Conservation (phyloP, 2,888 invertebrate genomes). For the Euzetes globulus region DNA sequence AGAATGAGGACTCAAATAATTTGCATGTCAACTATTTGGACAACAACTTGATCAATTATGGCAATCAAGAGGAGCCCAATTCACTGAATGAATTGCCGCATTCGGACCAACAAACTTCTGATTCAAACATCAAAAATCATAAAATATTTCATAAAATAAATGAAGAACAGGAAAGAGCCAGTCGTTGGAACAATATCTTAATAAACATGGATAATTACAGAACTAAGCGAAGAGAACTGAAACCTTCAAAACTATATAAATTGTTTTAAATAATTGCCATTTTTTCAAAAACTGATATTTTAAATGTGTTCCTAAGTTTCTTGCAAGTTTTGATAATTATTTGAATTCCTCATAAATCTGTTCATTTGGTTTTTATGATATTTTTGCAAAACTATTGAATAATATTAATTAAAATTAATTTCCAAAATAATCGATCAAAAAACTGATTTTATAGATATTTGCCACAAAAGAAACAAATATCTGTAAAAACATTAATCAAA, state of each 20-base stretch:
- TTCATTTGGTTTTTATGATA: neutral
- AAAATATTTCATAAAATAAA: neutral
- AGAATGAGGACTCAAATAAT: neutral
- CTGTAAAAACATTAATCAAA: too few relatives aligned
- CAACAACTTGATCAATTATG: conserved; percentile 30
- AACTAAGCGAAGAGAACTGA: neutral
- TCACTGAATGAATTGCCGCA: neutral
- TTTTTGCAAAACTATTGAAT: neutral
- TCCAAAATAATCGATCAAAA: too few relatives aligned
- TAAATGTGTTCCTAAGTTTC: neutral
- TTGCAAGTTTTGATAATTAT: neutral
- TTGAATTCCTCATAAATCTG: neutral
- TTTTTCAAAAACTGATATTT: neutral
- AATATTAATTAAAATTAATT: neutral
- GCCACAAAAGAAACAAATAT: too few relatives aligned
- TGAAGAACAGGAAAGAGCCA: conserved; percentile 34
- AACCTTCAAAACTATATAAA: neutral
- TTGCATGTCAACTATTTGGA: conserved; percentile 28
- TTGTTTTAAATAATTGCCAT: neutral
- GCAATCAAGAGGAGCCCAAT: conserved; percentile 18
- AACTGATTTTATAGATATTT: too few relatives aligned
- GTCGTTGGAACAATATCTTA: conserved; percentile 37
- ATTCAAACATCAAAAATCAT: neutral
- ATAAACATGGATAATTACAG: conserved; percentile 28
- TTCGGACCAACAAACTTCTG: neutral